These are phyloP conservation scores for Drosophila emarginata DNA, from an alignment of 2,888 invertebrate species.

Conservation along the genomic window DNA sequence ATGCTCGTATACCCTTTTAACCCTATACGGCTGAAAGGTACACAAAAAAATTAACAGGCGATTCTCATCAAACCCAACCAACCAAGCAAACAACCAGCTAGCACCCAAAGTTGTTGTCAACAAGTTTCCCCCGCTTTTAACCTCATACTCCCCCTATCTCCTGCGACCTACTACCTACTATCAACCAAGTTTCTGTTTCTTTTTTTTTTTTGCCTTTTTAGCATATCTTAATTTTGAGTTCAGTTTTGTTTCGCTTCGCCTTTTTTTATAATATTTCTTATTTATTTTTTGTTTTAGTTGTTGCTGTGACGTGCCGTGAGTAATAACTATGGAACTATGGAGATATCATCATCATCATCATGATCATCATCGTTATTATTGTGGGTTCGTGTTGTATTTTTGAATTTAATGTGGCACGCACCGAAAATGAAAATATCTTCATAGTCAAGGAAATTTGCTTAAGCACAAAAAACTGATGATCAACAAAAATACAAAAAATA, in stretches of 20 bases:
- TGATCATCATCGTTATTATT: slow-evolving; percentile 1
- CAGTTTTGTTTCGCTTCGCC: slow-evolving; percentile 56
- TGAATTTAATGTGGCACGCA: slow-evolving; percentile 12
- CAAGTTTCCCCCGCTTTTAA: slow-evolving; percentile 58
- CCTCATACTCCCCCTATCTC: slow-evolving; percentile 5
- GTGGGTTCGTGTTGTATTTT: slow-evolving; percentile 13
- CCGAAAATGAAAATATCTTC: slow-evolving; percentile 10
- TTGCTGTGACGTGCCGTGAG: slow-evolving; percentile 77
- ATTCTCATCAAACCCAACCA: slow-evolving; percentile 54
- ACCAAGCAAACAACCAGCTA: slow-evolving; percentile 22
- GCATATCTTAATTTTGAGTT: slow-evolving; percentile 76
- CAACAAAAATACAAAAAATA: neutral
- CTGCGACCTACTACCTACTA: slow-evolving; percentile 32
- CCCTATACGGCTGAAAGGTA: neutral
- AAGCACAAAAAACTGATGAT: slow-evolving; percentile 5
- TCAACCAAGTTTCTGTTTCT: slow-evolving; percentile 45
- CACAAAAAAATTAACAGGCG: slow-evolving; percentile 71
- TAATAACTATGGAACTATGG: slow-evolving; percentile 73
- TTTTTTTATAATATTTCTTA: slow-evolving; percentile 59
- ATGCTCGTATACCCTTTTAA: neutral
- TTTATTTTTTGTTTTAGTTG: slow-evolving; percentile 38
- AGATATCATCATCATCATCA: slow-evolving; percentile 43
- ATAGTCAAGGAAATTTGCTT: slow-evolving; percentile 13
- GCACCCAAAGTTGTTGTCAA: slow-evolving; percentile 68
- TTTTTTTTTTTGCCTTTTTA: slow-evolving; percentile 56